These are phyloP conservation scores for Nowickia ferox DNA, from an alignment of 2,888 invertebrate species.

Conservation along the genomic window DNA sequence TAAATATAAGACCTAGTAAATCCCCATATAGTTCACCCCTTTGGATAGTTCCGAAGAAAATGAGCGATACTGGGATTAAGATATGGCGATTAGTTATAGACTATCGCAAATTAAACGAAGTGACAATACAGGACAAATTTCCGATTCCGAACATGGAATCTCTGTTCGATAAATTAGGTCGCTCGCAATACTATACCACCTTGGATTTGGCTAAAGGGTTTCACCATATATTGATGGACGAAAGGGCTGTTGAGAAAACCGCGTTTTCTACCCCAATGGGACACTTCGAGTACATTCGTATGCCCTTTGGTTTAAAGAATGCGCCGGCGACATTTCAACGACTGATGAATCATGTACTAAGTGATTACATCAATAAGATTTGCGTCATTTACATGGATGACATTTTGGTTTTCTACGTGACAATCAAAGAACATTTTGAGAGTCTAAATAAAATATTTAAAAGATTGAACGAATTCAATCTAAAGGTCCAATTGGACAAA, in stretches of 20 bases:
- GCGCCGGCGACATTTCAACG: background rate
- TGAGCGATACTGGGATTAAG: too few species aligned
- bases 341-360: too few species aligned
- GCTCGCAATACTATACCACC: conserved; percentile 8
- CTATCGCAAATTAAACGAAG: too few species aligned
- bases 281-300: conserved; percentile 35
- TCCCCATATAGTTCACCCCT: background rate
- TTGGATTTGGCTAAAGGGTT: conserved; percentile 3
- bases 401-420: background rate
- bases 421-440: conserved; percentile 6
- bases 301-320: background rate
- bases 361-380: too few species aligned
- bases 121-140: background rate
- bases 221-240: conserved; percentile 36
- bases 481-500: conserved; percentile 4
- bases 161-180: conserved; percentile 1
- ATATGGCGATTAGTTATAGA: too few species aligned
- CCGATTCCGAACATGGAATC: background rate
- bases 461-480: conserved; percentile 9
- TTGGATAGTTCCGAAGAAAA: too few species aligned
- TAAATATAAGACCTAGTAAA: background rate
- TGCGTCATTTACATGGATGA: too few species aligned
- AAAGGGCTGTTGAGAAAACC: conserved; percentile 26
- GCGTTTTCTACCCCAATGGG: conserved; percentile 38
- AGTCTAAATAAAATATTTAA: conserved; percentile 16